These are phyloP conservation scores for Semotilus atromaculatus DNA, from an alignment of 2,797 vertebrate species.

Conservation along the genomic window DNA sequence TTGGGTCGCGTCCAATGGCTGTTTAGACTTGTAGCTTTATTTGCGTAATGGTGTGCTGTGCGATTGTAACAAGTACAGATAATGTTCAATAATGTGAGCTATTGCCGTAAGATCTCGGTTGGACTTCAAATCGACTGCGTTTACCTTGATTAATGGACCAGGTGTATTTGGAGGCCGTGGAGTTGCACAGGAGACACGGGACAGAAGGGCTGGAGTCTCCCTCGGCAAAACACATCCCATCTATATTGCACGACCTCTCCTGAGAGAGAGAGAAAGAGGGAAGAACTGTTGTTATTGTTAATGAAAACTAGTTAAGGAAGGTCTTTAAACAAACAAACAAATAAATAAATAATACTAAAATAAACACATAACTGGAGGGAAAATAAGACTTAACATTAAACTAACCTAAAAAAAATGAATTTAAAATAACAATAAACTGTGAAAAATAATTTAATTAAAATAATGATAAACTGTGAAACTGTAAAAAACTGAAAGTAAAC, in stretches of 20 bases:
- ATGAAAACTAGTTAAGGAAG: not conserved
- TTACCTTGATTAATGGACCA: conserved; percentile 87
- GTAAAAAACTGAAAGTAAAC: not conserved
- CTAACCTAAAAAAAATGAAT: not conserved
- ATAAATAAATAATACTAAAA: not conserved
- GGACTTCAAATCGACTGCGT: not conserved
- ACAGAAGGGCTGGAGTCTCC: conserved; percentile 81
- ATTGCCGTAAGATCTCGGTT: not conserved
- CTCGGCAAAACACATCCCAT: conserved; percentile 83
- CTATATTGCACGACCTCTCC: conserved; percentile 84
- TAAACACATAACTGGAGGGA: not conserved
- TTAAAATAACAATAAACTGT: not conserved
- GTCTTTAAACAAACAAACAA: not conserved
- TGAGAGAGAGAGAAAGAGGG: conserved; percentile 58
- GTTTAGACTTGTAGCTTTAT: not conserved
- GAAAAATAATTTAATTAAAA: too few species aligned
- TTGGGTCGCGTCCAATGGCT: not conserved
- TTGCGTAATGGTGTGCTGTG: not conserved
- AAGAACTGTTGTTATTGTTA: not conserved
- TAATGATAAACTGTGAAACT: not conserved
- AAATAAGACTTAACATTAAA: not conserved
- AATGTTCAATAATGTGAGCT: not conserved
- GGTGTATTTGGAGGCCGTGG: conserved; percentile 76
- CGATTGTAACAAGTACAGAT: not conserved
- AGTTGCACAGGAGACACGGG: conserved; percentile 83